Conservation (phyloP, 2,888 invertebrate species). For the Eupelmus urozonus region DNA sequence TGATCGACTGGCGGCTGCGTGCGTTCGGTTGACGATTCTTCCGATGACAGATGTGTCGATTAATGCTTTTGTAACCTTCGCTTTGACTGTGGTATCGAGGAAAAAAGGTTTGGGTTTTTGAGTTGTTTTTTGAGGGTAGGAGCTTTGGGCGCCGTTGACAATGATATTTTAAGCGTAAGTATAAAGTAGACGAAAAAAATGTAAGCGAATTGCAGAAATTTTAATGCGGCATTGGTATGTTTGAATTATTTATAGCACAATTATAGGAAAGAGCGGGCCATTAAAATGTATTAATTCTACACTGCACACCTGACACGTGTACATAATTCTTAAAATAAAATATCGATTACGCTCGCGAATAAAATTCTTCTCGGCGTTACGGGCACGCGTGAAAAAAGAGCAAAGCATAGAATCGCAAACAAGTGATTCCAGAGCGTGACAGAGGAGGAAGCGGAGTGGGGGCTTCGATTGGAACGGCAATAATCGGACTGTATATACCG, state of each 20-base stretch:
- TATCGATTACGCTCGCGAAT: conserved; percentile 10
- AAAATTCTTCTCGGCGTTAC: conserved; percentile 24
- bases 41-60: background rate
- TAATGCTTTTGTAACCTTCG: background rate
- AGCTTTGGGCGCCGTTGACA: no score
- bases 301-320: background rate
- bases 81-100: background rate
- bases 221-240: no score
- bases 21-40: background rate
- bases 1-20: no score
- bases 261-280: no score
- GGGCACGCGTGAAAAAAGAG: background rate
- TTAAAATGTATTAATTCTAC: background rate
- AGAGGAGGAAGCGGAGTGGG: background rate
- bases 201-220: no score
- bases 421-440: conserved; percentile 33
- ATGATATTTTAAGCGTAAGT: no score
- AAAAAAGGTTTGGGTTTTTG: no score
- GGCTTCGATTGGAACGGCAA: conserved; percentile 38
- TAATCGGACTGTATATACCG: conserved; percentile 40
- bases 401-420: conserved; percentile 22
- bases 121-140: no score
- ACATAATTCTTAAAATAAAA: conserved; percentile 8
- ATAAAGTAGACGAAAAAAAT: no score
- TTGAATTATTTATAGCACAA: background rate